Conservation (phyloP, 2,113 vertebrate genomes). For the Rafetus swinhoei region DNA sequence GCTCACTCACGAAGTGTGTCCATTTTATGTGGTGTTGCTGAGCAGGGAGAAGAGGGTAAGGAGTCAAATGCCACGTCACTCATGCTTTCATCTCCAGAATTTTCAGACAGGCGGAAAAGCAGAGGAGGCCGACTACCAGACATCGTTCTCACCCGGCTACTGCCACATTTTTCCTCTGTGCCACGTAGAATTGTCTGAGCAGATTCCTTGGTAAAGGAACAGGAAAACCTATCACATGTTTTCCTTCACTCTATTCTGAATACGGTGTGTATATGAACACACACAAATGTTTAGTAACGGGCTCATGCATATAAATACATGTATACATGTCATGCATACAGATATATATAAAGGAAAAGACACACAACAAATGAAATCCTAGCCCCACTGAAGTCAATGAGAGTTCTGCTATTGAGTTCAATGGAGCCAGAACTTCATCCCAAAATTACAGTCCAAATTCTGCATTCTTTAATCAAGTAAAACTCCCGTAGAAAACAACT, state of each 20-base stretch:
- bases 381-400: neutral
- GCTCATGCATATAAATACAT: neutral
- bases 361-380: neutral
- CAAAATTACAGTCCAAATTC: neutral
- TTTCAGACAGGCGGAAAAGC: conserved; percentile 90
- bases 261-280: accelerated
- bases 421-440: neutral
- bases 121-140: conserved; percentile 86
- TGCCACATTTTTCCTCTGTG: conserved; percentile 93
- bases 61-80: conserved; percentile 89
- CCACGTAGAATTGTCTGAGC: conserved; percentile 93
- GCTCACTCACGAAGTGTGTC: conserved; percentile 78
- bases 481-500: neutral
- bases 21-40: conserved; percentile 78
- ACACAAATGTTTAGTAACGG: neutral
- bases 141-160: conserved; percentile 86
- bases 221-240: neutral
- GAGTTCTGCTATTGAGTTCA: neutral
- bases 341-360: neutral
- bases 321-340: neutral
- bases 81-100: conserved; percentile 89
- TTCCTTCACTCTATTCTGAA: neutral
- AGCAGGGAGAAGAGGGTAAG: conserved; percentile 88
- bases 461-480: neutral
- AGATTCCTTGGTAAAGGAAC: conserved; percentile 82